These are phyloP conservation scores for Cranoglanis bouderius DNA, from an alignment of 2,113 vertebrate species.

Conservation along the genomic window DNA sequence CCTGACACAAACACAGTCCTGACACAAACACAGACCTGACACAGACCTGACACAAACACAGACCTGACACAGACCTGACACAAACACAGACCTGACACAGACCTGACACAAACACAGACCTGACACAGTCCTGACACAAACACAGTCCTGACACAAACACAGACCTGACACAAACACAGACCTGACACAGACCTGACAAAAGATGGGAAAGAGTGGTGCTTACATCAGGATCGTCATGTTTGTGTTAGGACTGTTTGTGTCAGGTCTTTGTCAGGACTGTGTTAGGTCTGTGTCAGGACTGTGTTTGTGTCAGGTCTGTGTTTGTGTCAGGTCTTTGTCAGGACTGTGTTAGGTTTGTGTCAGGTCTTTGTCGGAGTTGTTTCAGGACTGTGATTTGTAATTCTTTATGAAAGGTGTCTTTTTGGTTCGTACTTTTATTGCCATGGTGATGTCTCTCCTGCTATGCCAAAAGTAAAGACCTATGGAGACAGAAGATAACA, in stretches of 20 bases:
- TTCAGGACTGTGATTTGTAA: neutral
- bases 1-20: no score
- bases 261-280: neutral
- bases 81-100: no score
- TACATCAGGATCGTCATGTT: no score
- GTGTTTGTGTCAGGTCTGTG: neutral
- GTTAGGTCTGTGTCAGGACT: neutral
- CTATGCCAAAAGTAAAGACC: conserved; percentile 29
- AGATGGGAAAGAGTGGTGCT: no score
- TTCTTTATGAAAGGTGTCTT: neutral
- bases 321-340: neutral
- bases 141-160: no score
- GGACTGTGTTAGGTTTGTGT: neutral
- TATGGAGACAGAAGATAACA: conserved; percentile 33
- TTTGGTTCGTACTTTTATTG: conserved; percentile 25
- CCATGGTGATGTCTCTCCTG: conserved; percentile 38
- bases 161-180: no score
- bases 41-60: no score
- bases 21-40: no score
- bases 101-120: no score
- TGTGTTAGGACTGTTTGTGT: neutral
- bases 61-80: no score
- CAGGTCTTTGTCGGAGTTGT: neutral
- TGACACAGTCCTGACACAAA: no score
- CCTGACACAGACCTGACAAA: no score